A percentile compares a stretch with the other conserved stretches of the same genome.
phyloP scores from a whole-genome alignment of 2,888 invertebrate genomes.

The Caradrina kadenii region DNA sequence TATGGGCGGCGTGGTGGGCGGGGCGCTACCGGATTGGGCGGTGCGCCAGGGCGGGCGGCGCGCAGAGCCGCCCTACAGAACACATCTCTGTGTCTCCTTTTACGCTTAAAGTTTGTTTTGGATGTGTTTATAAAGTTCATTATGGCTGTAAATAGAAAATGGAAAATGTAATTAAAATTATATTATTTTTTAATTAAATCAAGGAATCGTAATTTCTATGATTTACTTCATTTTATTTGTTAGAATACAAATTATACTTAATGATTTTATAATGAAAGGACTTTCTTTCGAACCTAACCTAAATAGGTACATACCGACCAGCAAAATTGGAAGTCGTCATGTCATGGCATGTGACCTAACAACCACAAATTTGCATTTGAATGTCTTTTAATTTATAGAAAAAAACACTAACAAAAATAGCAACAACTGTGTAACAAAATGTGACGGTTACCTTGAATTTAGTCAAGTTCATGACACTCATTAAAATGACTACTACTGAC shows the following conservation, averaged over 20 bases:
- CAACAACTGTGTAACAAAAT: slow-evolving; percentile 52
- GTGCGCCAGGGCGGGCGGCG: slow-evolving; percentile 78
- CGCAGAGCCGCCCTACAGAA: slow-evolving; percentile 78
- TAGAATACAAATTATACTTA: not conserved
- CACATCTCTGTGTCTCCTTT: slow-evolving; percentile 68
- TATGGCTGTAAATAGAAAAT: slow-evolving; percentile 3
- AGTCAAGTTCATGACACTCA: slow-evolving; percentile 77
- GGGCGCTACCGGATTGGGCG: slow-evolving; percentile 79
- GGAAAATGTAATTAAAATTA: not conserved
- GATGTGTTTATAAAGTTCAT: slow-evolving; percentile 44
- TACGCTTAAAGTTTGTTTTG: slow-evolving; percentile 45
- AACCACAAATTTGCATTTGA: slow-evolving; percentile 16
- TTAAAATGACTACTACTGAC: slow-evolving; percentile 47
- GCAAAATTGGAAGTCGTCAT: not conserved
- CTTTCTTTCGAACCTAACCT: not conserved
- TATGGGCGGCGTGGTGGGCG: slow-evolving; percentile 80
- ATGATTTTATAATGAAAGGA: not conserved
- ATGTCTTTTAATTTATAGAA: slow-evolving; percentile 18
- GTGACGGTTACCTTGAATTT: slow-evolving; percentile 71
- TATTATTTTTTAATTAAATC: not conserved
- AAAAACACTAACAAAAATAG: slow-evolving; percentile 4
- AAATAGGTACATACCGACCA: not conserved
- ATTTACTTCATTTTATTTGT: not conserved
- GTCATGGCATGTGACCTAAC: slow-evolving; percentile 19
- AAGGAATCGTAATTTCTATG: not conserved